Conservation (phyloP, 2,888 invertebrate species). For the Chloroclysta siterata region DNA sequence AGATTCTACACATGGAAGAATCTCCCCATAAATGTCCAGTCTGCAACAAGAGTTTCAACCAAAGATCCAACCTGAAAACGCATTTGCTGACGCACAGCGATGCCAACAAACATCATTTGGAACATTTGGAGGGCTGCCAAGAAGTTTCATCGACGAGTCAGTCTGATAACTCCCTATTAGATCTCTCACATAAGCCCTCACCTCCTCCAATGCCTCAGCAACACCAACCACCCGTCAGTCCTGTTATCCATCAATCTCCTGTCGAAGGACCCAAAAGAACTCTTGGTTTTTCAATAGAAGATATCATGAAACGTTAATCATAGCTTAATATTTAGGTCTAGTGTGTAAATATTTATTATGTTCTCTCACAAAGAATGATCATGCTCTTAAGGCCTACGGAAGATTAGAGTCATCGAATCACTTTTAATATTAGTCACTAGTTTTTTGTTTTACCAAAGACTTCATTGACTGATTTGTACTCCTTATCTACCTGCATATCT, state of each 20-base stretch:
- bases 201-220: constrained; percentile 59
- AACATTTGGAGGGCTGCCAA: constrained; percentile 80
- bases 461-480: constrained; percentile 43
- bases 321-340: constrained; percentile 30
- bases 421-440: constrained; percentile 36
- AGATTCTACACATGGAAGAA: constrained; percentile 96
- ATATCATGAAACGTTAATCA: constrained; percentile 93
- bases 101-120: constrained; percentile 78
- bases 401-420: constrained; percentile 36
- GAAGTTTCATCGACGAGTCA: constrained; percentile 83
- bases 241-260: constrained; percentile 62
- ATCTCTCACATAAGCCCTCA: constrained; percentile 84
- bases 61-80: constrained; percentile 95
- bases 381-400: constrained; percentile 21
- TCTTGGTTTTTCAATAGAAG: constrained; percentile 93
- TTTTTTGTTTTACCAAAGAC: constrained; percentile 43
- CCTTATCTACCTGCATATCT: constrained; percentile 23
- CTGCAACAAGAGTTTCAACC: constrained; percentile 95
- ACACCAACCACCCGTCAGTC: constrained; percentile 59
- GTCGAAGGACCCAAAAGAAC: constrained; percentile 74
- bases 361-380: constrained; percentile 41
- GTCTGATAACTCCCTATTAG: constrained; percentile 78
- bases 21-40: constrained; percentile 96
- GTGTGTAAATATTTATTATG: constrained; percentile 49
- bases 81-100: constrained; percentile 95